A percentile compares a stretch with the other conserved stretches of the same genome.
These are phyloP conservation scores for Episyrphus balteatus DNA, from an alignment of 1,140 invertebrate species.

Conservation along the genomic window DNA sequence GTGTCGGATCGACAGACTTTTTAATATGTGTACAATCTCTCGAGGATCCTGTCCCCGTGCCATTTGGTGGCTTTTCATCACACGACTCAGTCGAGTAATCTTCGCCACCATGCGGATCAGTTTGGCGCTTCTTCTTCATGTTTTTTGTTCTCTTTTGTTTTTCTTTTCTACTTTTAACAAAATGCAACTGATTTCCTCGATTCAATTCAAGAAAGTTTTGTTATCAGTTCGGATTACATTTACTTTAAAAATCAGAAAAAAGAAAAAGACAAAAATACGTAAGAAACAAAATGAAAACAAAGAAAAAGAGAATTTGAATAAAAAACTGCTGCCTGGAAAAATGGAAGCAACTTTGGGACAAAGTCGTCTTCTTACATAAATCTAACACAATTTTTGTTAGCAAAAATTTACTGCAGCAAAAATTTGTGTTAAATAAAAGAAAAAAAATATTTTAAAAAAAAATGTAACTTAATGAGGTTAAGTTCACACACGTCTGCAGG, in stretches of 20 bases:
- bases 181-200: no score
- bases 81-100: conserved; percentile 48
- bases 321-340: not conserved
- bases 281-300: no score
- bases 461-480: conserved; percentile 2
- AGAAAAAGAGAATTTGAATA: no score
- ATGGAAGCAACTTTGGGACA: not conserved
- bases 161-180: no score
- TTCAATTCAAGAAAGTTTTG: conserved; percentile 8
- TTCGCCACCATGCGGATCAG: conserved; percentile 44
- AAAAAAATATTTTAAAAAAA: no score
- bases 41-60: conserved; percentile 24
- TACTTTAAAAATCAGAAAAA: no score
- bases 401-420: no score
- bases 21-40: conserved; percentile 55
- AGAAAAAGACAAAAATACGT: no score
- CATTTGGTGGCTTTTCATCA: conserved; percentile 40
- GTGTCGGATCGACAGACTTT: conserved; percentile 53
- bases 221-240: not conserved
- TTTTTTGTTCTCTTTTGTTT: no score
- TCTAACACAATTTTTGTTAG: no score
- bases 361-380: no score
- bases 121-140: conserved; percentile 53
- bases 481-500: not conserved
- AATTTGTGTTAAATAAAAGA: no score